These are phyloP conservation scores for Eilema depressum DNA, from an alignment of 2,888 invertebrate species.

Conservation along the genomic window DNA sequence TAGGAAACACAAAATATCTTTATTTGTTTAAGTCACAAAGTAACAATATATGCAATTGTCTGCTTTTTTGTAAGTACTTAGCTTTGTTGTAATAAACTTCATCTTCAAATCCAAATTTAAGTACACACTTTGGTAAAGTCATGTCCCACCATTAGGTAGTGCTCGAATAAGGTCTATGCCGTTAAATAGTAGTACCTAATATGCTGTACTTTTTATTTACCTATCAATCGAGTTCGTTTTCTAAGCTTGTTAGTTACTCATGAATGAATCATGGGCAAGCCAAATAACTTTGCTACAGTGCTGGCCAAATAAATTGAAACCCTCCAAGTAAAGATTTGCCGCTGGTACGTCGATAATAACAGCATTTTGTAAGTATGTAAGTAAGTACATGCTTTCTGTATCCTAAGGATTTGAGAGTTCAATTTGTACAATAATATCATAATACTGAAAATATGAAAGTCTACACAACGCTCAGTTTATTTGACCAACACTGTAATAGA, in stretches of 20 bases:
- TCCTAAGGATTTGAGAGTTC: too few species aligned
- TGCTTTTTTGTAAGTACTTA: too few species aligned
- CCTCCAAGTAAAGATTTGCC: too few species aligned
- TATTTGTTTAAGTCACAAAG: neutral
- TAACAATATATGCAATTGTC: neutral
- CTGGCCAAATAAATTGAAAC: neutral
- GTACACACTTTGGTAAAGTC: neutral
- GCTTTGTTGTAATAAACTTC: neutral
- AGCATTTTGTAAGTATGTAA: too few species aligned
- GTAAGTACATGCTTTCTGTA: too few species aligned
- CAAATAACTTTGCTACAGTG: conserved; percentile 1
- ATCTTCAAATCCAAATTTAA: neutral
- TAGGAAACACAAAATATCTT: neutral
- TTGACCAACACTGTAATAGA: conserved; percentile 3
- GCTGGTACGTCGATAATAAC: too few species aligned
- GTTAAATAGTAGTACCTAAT: too few species aligned
- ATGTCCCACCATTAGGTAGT: too few species aligned
- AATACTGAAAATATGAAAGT: too few species aligned
- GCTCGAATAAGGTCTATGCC: too few species aligned
- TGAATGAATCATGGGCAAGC: neutral
- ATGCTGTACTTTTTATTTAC: neutral
- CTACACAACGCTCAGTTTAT: neutral
- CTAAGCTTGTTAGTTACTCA: neutral
- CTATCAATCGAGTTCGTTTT: neutral
- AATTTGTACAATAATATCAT: too few species aligned